Percentiles rank a stretch among this genome's conserved stretches.
Evolutionary conservation across 2,888 invertebrate species (phyloP).

Genomic region (Tridacna crocea): DNA sequence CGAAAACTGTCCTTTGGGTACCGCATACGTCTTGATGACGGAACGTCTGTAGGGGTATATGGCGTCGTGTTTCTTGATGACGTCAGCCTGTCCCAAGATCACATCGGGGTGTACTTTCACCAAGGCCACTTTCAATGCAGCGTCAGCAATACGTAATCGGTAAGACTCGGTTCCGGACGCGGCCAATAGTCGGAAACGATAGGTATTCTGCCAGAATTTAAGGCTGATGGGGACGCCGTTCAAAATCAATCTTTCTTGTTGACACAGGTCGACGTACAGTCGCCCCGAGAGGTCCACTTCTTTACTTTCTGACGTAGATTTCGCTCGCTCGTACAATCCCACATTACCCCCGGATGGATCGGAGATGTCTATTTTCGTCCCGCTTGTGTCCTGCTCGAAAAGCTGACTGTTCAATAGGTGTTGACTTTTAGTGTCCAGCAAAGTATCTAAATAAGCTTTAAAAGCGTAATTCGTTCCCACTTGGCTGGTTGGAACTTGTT

Average conservation of each 20-base stretch:
- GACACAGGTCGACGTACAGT: constrained; percentile 40
- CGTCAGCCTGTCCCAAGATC: constrained; percentile 27
- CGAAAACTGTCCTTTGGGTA: constrained; percentile 38
- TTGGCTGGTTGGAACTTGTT: constrained; percentile 37
- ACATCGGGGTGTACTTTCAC: constrained; percentile 41
- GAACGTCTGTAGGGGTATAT: constrained; percentile 44
- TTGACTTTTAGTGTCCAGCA: constrained; percentile 4
- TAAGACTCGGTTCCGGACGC: constrained; percentile 4
- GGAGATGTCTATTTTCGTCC: constrained; percentile 22
- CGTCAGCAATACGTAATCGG: background rate
- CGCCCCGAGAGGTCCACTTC: constrained; percentile 32
- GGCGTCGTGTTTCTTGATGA: constrained; percentile 28
- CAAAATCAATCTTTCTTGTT: constrained; percentile 44
- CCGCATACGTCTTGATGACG: constrained; percentile 35
- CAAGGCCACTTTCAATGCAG: constrained; percentile 37
- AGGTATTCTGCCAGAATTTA: constrained; percentile 7
- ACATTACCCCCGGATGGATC: constrained; percentile 22
- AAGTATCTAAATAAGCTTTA: constrained; percentile 33
- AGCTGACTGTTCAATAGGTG: constrained; percentile 27
- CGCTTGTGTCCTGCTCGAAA: constrained; percentile 34
- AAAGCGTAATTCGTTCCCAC: constrained; percentile 34
- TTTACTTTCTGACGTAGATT: constrained; percentile 21
- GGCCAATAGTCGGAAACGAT: constrained; percentile 3
- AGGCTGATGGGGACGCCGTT: constrained; percentile 43
- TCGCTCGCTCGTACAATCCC: constrained; percentile 25